Evolutionary conservation across 2,888 invertebrate species (phyloP).

Genomic region (Acronicta alni): DNA sequence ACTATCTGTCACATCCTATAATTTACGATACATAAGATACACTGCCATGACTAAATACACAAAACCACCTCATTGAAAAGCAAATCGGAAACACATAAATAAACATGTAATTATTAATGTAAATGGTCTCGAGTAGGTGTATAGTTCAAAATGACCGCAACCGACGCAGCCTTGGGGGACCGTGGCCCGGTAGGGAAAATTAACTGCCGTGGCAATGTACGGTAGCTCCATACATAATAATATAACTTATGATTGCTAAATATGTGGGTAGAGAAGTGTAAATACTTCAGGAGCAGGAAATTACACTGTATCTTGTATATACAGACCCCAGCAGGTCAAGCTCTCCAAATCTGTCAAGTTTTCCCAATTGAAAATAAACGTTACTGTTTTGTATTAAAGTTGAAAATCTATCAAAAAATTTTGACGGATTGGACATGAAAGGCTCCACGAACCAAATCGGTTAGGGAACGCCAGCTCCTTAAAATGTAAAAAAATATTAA

Average conservation of each 20-base stretch:
- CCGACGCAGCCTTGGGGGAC: slow-evolving; percentile 17
- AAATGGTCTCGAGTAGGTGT: neutral
- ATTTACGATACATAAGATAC: too few species aligned
- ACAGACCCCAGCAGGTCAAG: too few species aligned
- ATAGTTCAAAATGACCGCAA: slow-evolving; percentile 23
- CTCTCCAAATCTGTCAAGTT: too few species aligned
- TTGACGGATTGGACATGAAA: too few species aligned
- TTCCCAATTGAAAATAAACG: too few species aligned
- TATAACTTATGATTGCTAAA: slow-evolving; percentile 6
- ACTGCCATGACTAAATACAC: neutral
- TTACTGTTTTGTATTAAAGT: too few species aligned
- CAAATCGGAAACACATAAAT: slow-evolving; percentile 20
- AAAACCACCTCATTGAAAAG: slow-evolving; percentile 20
- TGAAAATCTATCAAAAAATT: too few species aligned
- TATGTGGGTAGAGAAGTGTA: neutral
- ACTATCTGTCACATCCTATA: too few species aligned
- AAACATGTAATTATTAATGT: slow-evolving; percentile 22
- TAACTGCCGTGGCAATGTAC: slow-evolving; percentile 7
- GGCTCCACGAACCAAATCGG: too few species aligned
- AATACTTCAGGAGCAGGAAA: slow-evolving; percentile 17
- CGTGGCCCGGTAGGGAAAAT: slow-evolving; percentile 8
- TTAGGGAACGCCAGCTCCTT: too few species aligned
- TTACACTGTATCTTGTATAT: neutral
- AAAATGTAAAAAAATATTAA: too few species aligned
- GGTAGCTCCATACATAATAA: slow-evolving; percentile 3